phyloP scores from a whole-genome alignment of 2,888 invertebrate genomes.

The Eueremaeus valkanovi region DNA sequence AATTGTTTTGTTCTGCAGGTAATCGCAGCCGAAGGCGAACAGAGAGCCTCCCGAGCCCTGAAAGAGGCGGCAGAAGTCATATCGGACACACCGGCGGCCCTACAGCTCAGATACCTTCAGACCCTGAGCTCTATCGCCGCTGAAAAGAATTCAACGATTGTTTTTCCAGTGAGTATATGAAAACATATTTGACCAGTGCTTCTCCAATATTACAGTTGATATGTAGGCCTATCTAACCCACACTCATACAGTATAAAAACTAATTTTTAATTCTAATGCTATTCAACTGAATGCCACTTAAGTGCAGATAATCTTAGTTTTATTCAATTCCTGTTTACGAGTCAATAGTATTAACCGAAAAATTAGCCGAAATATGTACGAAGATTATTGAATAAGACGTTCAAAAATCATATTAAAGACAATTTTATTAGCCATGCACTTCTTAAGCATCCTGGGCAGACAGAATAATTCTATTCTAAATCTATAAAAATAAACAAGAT shows the following conservation, averaged over 20 bases:
- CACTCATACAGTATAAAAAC: background rate
- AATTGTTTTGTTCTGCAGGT: slow-evolving; percentile 55
- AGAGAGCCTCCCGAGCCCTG: slow-evolving; percentile 71
- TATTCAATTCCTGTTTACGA: too few species aligned
- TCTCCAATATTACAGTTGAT: background rate
- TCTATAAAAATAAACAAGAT: too few species aligned
- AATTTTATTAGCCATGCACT: too few species aligned
- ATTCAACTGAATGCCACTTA: too few species aligned
- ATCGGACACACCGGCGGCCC: slow-evolving; percentile 51
- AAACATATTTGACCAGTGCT: background rate
- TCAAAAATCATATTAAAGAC: too few species aligned
- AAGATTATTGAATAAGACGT: too few species aligned
- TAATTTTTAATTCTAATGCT: too few species aligned
- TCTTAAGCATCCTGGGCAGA: too few species aligned
- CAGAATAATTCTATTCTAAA: too few species aligned
- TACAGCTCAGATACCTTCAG: slow-evolving; percentile 67
- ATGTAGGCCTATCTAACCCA: background rate
- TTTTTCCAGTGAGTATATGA: slow-evolving; percentile 63
- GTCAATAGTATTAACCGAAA: too few species aligned
- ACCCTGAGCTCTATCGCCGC: slow-evolving; percentile 85
- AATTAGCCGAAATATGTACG: too few species aligned
- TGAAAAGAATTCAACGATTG: slow-evolving; percentile 90
- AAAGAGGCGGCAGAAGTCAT: slow-evolving; percentile 57
- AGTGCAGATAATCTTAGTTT: too few species aligned
- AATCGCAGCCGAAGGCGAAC: slow-evolving; percentile 94